Conservation (phyloP, 2,888 invertebrate species). For the Ferdinandea cuprea region DNA sequence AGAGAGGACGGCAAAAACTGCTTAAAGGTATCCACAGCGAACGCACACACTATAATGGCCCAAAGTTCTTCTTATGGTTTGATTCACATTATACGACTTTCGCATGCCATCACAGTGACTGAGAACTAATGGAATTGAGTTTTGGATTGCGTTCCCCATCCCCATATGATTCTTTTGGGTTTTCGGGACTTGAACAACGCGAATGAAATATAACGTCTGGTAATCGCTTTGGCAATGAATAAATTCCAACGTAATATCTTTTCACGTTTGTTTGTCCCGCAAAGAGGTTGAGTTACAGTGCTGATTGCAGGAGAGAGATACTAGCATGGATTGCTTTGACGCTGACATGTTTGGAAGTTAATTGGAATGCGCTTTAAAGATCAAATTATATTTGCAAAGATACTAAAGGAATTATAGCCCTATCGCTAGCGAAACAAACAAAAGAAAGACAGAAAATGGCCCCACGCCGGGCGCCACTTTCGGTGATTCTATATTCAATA, state of each 20-base stretch:
- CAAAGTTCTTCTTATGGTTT: background rate
- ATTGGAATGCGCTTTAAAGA: too few species aligned
- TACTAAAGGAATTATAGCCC: too few species aligned
- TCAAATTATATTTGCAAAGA: too few species aligned
- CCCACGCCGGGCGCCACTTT: too few species aligned
- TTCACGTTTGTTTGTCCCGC: conserved; percentile 3
- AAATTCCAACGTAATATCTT: conserved; percentile 62
- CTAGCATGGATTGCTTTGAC: background rate
- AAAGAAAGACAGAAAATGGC: too few species aligned
- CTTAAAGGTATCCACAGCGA: conserved; percentile 3
- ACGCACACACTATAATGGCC: too few species aligned
- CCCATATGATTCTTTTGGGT: conserved; percentile 37
- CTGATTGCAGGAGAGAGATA: background rate
- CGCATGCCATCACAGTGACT: conserved; percentile 36
- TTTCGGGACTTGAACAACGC: conserved; percentile 40
- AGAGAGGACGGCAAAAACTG: conserved; percentile 2
- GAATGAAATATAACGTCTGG: conserved; percentile 68
- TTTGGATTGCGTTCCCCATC: conserved; percentile 28
- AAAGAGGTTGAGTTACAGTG: background rate
- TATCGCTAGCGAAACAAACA: too few species aligned
- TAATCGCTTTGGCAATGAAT: conserved; percentile 62
- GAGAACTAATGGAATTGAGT: conserved; percentile 51
- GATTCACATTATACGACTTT: background rate
- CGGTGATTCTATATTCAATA: too few species aligned
- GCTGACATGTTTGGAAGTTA: too few species aligned